Base-by-base conservation (phyloP, 2,797 vertebrate genomes). In the Scolopax bukidnonensis region DNA sequence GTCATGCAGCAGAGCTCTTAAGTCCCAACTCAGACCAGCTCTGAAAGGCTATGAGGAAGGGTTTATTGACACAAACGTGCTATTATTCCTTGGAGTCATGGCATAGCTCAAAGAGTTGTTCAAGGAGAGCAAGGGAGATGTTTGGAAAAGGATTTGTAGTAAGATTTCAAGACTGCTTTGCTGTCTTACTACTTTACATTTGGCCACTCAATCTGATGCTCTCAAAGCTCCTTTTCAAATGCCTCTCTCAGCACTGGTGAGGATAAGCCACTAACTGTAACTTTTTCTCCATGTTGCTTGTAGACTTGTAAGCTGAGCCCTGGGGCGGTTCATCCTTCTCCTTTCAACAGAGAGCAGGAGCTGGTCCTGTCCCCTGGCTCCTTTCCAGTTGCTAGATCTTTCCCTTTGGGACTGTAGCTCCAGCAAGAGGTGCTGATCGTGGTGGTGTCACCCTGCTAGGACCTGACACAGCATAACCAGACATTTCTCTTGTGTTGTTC, bases 61-160 rank as follows among this genome's bases (percentile, higher is more conserved):
- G 2, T 63, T 51, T 45, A 53, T 9, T 9, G 23, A 16, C 21
- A 69, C 0, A 0, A 68, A 24, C 3, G 0, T 0, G 4, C 10
- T 1, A 0, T 40, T 2, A 0, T 25, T 68, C 64, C 47, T 27
- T 30, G 50, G 47, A 21, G 59, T 12, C 45, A 30, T 32, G 38
- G 45, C 67, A 10, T 3, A 48, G 53, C 50, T 75, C 41, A 0
- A n/a, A 21, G 24, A 38, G 43, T 54, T 60, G 56, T 33, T 40
- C 23, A 10, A 30, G 30, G 32, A 79, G 53, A 19, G 7, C 30
- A 33, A 45, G 20, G 27, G 17, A 23, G 2, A 3, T 33, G 64
- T 54, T 83, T 78, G 61, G 28, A 30, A 48, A 63, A 38, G 6
- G 25, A 11, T 21, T 9, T 48, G 27, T 14, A 18, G 17, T 3